Percentiles rank a stretch among this genome's conserved stretches.
These are phyloP conservation scores for Apis florea DNA, from an alignment of 1,140 invertebrate species.

Conservation along the genomic window DNA sequence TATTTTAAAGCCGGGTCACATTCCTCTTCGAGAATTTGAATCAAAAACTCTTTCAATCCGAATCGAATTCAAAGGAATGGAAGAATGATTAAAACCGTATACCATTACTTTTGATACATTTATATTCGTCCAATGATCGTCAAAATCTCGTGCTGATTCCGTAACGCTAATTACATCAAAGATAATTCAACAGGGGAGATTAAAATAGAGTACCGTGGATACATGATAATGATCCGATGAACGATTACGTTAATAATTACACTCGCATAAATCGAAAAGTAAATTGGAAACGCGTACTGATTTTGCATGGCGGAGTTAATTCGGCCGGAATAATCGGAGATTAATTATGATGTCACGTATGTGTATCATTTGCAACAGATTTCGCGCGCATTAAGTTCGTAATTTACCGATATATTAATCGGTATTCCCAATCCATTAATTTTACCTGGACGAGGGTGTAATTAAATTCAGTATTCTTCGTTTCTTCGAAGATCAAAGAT, in stretches of 20 bases:
- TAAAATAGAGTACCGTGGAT: neutral
- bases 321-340: constrained; percentile 3
- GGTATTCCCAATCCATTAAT: neutral
- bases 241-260: constrained; percentile 11
- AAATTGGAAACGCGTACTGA: constrained; percentile 14
- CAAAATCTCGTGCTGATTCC: neutral
- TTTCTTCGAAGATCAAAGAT: neutral
- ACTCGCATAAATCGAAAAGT: constrained; percentile 9
- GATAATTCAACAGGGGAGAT: neutral
- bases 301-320: constrained; percentile 17
- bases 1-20: neutral
- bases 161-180: neutral
- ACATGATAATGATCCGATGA: constrained; percentile 10
- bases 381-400: constrained; percentile 25
- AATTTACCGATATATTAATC: constrained; percentile 19
- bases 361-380: constrained; percentile 35
- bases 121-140: neutral
- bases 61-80: no score
- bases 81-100: neutral
- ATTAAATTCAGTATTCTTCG: neutral
- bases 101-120: neutral
- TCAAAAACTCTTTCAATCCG: neutral
- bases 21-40: neutral
- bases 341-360: constrained; percentile 25
- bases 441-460: neutral